Evolutionary conservation across 2,888 invertebrate species (phyloP).

Genomic region (Danaus chrysippus): DNA sequence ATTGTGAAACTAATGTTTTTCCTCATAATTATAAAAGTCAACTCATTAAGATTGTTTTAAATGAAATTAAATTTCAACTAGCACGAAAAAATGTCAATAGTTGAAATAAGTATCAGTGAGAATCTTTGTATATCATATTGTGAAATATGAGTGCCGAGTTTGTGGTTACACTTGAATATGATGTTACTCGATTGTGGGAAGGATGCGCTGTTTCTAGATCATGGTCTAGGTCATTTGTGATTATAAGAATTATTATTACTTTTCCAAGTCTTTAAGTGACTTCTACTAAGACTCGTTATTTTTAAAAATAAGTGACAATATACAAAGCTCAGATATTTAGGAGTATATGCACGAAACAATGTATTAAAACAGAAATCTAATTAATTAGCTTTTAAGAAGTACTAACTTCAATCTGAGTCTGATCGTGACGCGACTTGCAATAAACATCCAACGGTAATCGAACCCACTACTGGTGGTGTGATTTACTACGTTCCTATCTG

Average conservation of each 20-base stretch:
- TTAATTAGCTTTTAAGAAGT: constrained; percentile 23
- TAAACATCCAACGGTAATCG: constrained; percentile 58
- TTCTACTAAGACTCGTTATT: no score
- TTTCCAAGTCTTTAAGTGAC: no score
- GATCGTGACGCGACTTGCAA: constrained; percentile 51
- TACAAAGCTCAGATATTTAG: no score
- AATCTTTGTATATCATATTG: constrained; percentile 38
- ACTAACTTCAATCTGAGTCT: constrained; percentile 33
- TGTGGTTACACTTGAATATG: constrained; percentile 36
- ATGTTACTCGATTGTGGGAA: constrained; percentile 31
- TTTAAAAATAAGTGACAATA: no score
- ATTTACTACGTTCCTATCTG: constrained; percentile 23
- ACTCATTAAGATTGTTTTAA: no score
- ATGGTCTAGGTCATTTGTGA: constrained; percentile 37
- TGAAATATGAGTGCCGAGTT: constrained; percentile 42
- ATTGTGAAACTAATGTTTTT: no score
- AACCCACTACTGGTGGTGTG: constrained; percentile 37
- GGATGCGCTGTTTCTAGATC: constrained; percentile 36
- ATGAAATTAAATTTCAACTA: neutral
- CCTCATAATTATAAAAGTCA: no score
- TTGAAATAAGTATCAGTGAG: constrained; percentile 6
- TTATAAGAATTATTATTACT: constrained; percentile 12
- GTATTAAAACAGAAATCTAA: constrained; percentile 6
- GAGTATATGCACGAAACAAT: no score
- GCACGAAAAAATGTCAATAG: neutral